These are phyloP conservation scores for Azemiops feae DNA, from an alignment of 2,113 vertebrate species.

Conservation along the genomic window DNA sequence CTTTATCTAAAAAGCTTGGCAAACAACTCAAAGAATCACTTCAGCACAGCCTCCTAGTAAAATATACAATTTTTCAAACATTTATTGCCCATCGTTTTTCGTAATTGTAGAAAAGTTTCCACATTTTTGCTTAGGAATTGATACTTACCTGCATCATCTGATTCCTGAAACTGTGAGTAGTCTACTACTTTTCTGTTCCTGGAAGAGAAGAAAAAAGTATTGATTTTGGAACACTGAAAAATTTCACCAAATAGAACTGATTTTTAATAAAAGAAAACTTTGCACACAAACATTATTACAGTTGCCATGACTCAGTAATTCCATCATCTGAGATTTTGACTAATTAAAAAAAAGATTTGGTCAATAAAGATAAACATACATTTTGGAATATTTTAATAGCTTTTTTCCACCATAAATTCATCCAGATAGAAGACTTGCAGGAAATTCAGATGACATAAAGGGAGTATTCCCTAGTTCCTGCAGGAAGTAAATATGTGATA, in stretches of 20 bases:
- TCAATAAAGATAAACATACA: not conserved
- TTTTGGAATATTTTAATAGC: not conserved
- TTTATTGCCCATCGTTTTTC: not conserved
- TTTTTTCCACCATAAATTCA: not conserved
- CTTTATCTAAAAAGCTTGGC: not conserved
- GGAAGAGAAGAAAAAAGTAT: conserved; percentile 36
- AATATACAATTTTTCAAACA: not conserved
- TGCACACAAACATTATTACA: not conserved
- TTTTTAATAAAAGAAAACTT: not conserved
- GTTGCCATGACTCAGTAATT: not conserved
- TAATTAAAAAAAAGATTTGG: not conserved
- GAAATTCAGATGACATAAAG: not conserved
- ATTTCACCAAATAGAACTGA: not conserved
- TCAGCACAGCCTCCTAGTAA: not conserved
- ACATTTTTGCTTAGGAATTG: conserved; percentile 8
- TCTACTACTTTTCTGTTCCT: conserved; percentile 99
- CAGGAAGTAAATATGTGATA: not conserved
- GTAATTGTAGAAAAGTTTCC: not conserved
- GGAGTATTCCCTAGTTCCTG: not conserved
- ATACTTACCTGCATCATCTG: conserved; percentile 84
- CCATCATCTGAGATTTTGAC: not conserved
- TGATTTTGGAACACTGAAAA: not conserved
- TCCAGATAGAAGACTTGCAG: not conserved
- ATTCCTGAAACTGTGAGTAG: conserved; percentile 98
- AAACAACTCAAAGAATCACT: conserved; percentile 2